phyloP scores from a whole-genome alignment of 2,113 vertebrate species.

The Dryoscopus gambensis region DNA sequence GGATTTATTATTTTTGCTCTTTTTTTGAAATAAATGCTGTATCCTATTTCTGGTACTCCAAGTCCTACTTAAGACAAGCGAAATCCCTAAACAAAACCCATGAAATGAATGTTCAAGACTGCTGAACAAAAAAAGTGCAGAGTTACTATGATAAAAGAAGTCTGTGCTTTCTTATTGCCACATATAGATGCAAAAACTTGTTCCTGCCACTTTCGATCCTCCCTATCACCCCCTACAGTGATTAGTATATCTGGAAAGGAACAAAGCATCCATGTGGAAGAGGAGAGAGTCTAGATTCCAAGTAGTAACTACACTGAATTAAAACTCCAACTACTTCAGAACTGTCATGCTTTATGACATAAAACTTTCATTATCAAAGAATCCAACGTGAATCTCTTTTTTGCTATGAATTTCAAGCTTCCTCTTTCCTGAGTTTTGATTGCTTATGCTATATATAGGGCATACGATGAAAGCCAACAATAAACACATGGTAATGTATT shows the following conservation, averaged over 20 bases:
- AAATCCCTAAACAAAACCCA: constrained; percentile 53
- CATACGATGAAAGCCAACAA: background rate
- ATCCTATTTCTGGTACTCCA: constrained; percentile 29
- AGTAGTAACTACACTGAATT: background rate
- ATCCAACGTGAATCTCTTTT: background rate
- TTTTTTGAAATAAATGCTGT: background rate
- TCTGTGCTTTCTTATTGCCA: constrained; percentile 60
- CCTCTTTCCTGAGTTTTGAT: background rate
- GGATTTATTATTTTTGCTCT: background rate
- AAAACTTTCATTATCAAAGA: background rate
- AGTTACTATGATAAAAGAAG: constrained; percentile 46
- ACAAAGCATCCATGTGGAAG: accelerated
- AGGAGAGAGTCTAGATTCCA: background rate
- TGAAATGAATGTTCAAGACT: constrained; percentile 25
- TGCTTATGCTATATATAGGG: background rate
- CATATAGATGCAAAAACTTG: constrained; percentile 20
- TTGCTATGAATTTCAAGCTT: background rate
- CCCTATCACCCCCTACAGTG: background rate
- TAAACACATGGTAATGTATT: background rate
- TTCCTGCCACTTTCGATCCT: constrained; percentile 29
- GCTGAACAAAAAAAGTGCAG: constrained; percentile 48
- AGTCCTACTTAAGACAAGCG: constrained; percentile 32
- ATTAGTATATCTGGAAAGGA: background rate
- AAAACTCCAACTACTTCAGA: background rate
- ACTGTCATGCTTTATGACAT: background rate